Conservation (phyloP, 35 echinoderm and acorn worm genomes). For the Anneissia japonica region DNA sequence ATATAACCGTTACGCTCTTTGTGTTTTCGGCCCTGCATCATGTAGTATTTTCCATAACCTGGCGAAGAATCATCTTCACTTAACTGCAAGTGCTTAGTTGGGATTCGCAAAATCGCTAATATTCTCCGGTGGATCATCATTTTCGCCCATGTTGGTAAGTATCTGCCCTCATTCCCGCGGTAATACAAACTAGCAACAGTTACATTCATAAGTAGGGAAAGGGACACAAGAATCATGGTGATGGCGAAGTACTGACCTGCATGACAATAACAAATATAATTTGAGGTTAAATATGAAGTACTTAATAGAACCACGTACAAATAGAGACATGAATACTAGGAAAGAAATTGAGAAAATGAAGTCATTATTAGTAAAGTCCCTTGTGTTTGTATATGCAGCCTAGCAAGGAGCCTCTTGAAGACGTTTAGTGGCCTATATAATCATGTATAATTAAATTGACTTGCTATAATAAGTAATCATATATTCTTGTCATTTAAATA, state of each 20-base stretch:
- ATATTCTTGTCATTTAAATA: neutral
- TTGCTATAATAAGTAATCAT: too few species aligned
- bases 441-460: too few species aligned
- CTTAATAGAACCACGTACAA: too few species aligned
- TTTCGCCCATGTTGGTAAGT: slow-evolving; percentile 43
- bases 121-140: neutral
- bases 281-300: too few species aligned
- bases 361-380: too few species aligned
- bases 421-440: too few species aligned
- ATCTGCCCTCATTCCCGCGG: slow-evolving; percentile 43
- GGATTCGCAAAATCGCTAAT: neutral
- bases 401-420: too few species aligned
- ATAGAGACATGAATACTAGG: too few species aligned
- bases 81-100: neutral
- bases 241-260: slow-evolving; percentile 84
- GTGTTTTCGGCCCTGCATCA: neutral
- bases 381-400: too few species aligned
- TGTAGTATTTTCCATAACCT: neutral
- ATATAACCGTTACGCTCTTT: neutral
- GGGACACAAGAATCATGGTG: slow-evolving; percentile 72
- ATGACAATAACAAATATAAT: too few species aligned
- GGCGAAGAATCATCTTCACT: neutral
- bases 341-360: too few species aligned
- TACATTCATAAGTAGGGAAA: slow-evolving; percentile 79
- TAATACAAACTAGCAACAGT: slow-evolving; percentile 70